Evolutionary conservation across 2,113 vertebrate species (phyloP), one percentile per base, ranked within the genome.

Genomic region (Paralichthys olivaceus): DNA sequence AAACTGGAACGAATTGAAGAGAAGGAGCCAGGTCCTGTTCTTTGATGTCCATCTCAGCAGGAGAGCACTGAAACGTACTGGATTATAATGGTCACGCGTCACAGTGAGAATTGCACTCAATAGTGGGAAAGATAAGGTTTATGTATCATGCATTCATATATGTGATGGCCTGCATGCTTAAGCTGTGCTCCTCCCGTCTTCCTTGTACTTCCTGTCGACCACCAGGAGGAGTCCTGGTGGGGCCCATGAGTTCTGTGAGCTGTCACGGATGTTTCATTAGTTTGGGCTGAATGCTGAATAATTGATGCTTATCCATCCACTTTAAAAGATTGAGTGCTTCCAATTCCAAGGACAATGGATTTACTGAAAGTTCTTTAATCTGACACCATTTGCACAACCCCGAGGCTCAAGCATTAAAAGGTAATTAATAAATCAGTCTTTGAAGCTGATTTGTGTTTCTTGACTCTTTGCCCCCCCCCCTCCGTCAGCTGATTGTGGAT

Each of bases 241-340:
- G 19, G 25, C 15, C 12, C 65, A 58, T 3, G 3, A 32, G n/a
- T 32, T 72, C 26, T 22, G 32, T 61, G 71, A 69, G 56, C 43
- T 69, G 37, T 25, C 68, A 65, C 34, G 29, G 77, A 69, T 26
- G 47, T 32, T 23, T 64, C 69, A 26, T 83, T 86, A 59, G 74
- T 86, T 84, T 78, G 37, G 72, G 53, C 72, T 56, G 56, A 67
- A 55, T 57, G 58, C 40, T 93, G 67, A 87, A 91, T 91, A 88
- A 92, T 93, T 88, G 77, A 93, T 89, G 85, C 43, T 67, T 7
- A 80, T 72, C 75, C 65, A 62, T 78, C 90, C 79, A 85, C 69
- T 87, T 63, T 49, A 9, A 81, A 83, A 86, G 84, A 86, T 56
- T 19, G 62, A 85, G 72, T 19, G 22, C 79, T 77, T 91, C 62